Evolutionary conservation across 2,113 vertebrate genomes (phyloP).

Genomic region (Thunnus maccoyii): DNA sequence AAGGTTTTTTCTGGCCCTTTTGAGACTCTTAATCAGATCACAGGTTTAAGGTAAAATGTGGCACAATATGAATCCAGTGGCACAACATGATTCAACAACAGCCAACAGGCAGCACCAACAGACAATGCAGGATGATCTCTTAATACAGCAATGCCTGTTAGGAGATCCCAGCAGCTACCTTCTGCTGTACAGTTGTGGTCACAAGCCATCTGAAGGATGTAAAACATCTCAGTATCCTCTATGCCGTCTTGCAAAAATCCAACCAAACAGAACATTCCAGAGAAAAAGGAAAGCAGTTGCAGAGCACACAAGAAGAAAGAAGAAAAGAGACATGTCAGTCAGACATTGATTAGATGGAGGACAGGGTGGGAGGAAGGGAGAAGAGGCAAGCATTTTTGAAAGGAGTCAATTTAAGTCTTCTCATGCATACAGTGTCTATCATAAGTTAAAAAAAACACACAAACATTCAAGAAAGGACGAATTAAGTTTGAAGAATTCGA

Average conservation of each 20-base stretch:
- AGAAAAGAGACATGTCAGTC: conserved; percentile 76
- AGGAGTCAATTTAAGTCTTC: conserved; percentile 49
- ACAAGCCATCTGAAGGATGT: conserved; percentile 99
- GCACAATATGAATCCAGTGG: conserved; percentile 54
- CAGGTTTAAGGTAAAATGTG: conserved; percentile 43
- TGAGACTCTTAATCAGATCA: conserved; percentile 44
- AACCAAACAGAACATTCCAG: conserved; percentile 83
- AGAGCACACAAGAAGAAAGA: conserved; percentile 55
- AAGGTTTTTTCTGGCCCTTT: conserved; percentile 9
- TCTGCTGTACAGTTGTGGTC: conserved; percentile 99
- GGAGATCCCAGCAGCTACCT: conserved; percentile 98
- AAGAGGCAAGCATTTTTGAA: conserved; percentile 43
- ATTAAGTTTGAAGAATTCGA: conserved; percentile 16
- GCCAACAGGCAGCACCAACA: conserved; percentile 62
- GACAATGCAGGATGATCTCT: conserved; percentile 86
- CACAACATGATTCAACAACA: conserved; percentile 63
- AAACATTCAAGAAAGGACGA: conserved; percentile 15
- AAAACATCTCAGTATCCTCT: conserved; percentile 96
- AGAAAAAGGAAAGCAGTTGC: conserved; percentile 72
- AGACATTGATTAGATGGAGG: conserved; percentile 75
- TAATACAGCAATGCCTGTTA: conserved; percentile 87
- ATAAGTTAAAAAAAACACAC: conserved; percentile 17
- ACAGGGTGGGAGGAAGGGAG: conserved; percentile 49
- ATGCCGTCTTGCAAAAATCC: conserved; percentile 93
- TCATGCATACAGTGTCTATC: conserved; percentile 53